Evolutionary conservation across 2,113 vertebrate species (phyloP).

Genomic region (Ochotona curzoniae): DNA sequence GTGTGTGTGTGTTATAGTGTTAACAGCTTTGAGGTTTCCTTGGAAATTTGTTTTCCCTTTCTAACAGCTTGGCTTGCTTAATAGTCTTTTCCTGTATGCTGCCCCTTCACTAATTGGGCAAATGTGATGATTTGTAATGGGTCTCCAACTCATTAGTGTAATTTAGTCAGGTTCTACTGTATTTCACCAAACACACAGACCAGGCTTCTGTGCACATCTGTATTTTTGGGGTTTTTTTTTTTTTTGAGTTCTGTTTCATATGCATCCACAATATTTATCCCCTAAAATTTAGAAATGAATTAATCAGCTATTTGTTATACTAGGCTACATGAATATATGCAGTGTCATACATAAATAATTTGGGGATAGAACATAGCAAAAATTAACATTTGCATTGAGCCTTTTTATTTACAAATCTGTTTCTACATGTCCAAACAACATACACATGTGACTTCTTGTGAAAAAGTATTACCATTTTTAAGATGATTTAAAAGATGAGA

Average conservation of each 20-base stretch:
- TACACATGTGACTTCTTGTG: neutral
- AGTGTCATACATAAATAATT: conserved; percentile 56
- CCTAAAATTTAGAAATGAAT: conserved; percentile 71
- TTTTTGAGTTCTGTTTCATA: conserved; percentile 48
- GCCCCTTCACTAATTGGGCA: conserved; percentile 67
- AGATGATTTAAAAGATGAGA: neutral
- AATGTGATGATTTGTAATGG: conserved; percentile 69
- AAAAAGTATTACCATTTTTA: neutral
- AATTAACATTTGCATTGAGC: conserved; percentile 47
- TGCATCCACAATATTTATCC: conserved; percentile 62
- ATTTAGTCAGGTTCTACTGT: conserved; percentile 71
- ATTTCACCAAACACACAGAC: conserved; percentile 53
- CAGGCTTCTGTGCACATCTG: conserved; percentile 17
- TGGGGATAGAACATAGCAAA: conserved; percentile 50
- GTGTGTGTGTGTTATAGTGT: neutral
- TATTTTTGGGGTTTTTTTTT: too few species aligned
- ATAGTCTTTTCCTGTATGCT: conserved; percentile 25
- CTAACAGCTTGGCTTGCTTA: neutral
- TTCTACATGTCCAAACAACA: neutral
- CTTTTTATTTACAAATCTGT: conserved; percentile 41
- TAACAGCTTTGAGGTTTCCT: neutral
- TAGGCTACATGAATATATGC: conserved; percentile 55
- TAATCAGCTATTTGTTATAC: conserved; percentile 73
- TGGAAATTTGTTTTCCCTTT: neutral
- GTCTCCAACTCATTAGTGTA: conserved; percentile 69